Conservation (phyloP, 2,888 invertebrate genomes). For the Bombylius discolor region DNA sequence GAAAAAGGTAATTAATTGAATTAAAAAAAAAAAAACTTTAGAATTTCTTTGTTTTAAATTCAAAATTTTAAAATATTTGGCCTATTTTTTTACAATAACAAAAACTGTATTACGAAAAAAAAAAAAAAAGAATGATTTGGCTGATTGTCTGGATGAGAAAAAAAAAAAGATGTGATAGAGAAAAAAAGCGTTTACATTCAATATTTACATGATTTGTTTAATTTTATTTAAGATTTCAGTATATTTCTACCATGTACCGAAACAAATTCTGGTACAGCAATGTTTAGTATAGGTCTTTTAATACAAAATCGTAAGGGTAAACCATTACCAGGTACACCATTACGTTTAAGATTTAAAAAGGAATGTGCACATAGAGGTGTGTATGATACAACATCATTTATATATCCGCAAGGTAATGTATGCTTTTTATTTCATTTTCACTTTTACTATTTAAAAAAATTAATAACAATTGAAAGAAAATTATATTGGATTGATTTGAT, state of each 20-base stretch:
- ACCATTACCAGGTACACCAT: conserved; percentile 73
- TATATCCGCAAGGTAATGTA: conserved; percentile 39
- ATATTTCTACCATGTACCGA: conserved; percentile 76
- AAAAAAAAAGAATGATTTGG: neutral
- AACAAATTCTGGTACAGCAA: conserved; percentile 75
- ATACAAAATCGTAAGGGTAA: conserved; percentile 68
- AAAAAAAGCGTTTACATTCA: neutral
- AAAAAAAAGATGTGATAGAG: too few species aligned
- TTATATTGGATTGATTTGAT: too few species aligned
- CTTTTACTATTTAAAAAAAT: too few species aligned
- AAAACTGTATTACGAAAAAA: neutral
- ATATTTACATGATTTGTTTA: neutral
- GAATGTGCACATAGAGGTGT: conserved; percentile 89
- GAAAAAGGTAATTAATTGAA: conserved; percentile 53
- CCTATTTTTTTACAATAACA: too few species aligned
- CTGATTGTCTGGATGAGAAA: too few species aligned
- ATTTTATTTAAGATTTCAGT: conserved; percentile 54
- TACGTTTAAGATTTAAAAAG: conserved; percentile 76
- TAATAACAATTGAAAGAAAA: too few species aligned
- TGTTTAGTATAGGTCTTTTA: conserved; percentile 73
- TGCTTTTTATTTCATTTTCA: conserved; percentile 7
- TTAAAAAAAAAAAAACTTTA: too few species aligned
- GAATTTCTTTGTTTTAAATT: too few species aligned
- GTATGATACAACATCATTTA: conserved; percentile 44
- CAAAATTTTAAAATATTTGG: too few species aligned